Conservation (phyloP, 2,797 vertebrate genomes). For the Peromyscus melanophrys region DNA sequence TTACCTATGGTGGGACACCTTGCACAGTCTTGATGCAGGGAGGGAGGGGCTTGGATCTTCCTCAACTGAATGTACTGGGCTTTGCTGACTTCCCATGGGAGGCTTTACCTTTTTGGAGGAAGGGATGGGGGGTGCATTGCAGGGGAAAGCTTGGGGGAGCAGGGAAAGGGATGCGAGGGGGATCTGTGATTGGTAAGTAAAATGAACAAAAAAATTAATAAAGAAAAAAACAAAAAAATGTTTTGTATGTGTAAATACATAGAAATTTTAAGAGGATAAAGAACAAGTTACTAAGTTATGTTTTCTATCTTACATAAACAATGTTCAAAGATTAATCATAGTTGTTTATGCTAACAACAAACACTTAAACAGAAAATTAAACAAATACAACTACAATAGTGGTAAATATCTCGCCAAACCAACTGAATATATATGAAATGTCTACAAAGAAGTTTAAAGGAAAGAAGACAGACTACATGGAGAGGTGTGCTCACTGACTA, state of each 20-base stretch:
- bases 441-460: not conserved
- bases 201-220: no score
- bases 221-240: not conserved
- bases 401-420: not conserved
- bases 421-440: not conserved
- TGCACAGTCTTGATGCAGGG: no score
- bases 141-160: no score
- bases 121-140: no score
- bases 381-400: not conserved
- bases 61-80: no score
- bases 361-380: constrained; percentile 19
- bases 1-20: no score
- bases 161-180: no score
- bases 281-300: not conserved
- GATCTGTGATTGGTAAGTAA: no score
- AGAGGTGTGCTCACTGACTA: not conserved
- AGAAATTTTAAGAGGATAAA: not conserved
- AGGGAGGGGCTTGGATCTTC: no score
- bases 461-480: not conserved
- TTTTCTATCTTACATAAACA: constrained; percentile 14
- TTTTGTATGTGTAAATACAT: not conserved
- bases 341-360: not conserved
- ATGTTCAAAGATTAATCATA: not conserved
- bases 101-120: no score
- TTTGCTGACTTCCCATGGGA: no score